Conservation (phyloP, 1,140 invertebrate species). For the Atta cephalotes region DNA sequence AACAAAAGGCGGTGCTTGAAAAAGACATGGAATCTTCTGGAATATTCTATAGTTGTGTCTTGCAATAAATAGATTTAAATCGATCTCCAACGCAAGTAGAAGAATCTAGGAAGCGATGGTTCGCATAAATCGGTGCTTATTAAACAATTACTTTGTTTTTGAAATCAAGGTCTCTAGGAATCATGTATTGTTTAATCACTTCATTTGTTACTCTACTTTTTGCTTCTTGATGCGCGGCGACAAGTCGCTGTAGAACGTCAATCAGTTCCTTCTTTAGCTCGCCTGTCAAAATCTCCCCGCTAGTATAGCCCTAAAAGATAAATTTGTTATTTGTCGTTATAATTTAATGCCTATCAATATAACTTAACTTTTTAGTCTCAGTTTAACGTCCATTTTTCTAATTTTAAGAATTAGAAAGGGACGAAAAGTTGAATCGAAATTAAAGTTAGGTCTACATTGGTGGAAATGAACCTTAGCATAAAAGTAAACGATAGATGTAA, state of each 20-base stretch:
- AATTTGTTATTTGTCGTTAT: too few species aligned
- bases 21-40: not conserved
- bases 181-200: constrained; percentile 93
- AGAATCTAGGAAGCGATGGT: constrained; percentile 22
- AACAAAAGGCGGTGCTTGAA: not conserved
- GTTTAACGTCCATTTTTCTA: too few species aligned
- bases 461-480: too few species aligned
- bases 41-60: not conserved
- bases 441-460: too few species aligned
- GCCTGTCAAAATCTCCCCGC: constrained; percentile 96
- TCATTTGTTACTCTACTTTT: constrained; percentile 95
- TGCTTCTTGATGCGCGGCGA: constrained; percentile 93
- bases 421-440: too few species aligned
- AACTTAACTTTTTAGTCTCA: too few species aligned
- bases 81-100: not conserved
- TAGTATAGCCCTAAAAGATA: constrained; percentile 92
- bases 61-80: constrained; percentile 72
- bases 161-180: constrained; percentile 92
- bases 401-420: too few species aligned
- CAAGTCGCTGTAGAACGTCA: constrained; percentile 90
- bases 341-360: too few species aligned
- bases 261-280: constrained; percentile 98
- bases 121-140: not conserved
- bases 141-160: constrained; percentile 58
- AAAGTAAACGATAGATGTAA: too few species aligned